Base-by-base conservation (phyloP, 1,140 invertebrate genomes). In the Dysdera silvatica region DNA sequence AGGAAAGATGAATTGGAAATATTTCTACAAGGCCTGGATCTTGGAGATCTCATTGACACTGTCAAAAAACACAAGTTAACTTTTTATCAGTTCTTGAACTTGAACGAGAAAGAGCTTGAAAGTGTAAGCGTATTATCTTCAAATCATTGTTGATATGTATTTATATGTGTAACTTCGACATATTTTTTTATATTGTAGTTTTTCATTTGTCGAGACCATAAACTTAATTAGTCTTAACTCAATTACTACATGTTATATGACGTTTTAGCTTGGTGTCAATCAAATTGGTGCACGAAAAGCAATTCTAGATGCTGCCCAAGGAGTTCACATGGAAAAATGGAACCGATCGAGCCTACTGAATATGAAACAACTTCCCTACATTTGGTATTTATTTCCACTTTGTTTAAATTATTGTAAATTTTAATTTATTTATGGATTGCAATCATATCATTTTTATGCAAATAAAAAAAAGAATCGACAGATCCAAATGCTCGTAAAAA, bases 271-370 rank as follows among this genome's bases (percentile, higher is more conserved):
- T 28, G 63, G 63, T 40, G 71, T 80, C 16, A 61, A 59, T 14
- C 71, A 76, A 57, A 68, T 79, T 16, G 79, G 78, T 23, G 69
- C 72, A 7, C 61, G 77, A n/a, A 76, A 77, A 62, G 79, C 76
- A 65, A 71, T 80, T n/a, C 65, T 79, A 24, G 75, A 77, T 57
- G 75, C 74, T 7, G 73, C 78, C 18, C 71, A 73, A 35, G 71
- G 71, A 47, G 76, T 79, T 7, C 77, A 79, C 67, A 79, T 76
- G 56, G 74, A 74, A 58, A 75, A 78, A 28, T 80, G 79, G 79
- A 68, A 79, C 63, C 71, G 71, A 12, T 71, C 73, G 12, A 79
- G 78, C 67, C 70, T 79, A n/a, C 72, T 75, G 1, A 68, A 73
- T 45, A 52, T 77, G 40, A 74, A 74, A 16, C 71, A 71, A 45